Evolutionary conservation across 2,888 invertebrate species (phyloP).

Genomic region (Callosobruchus maculatus): DNA sequence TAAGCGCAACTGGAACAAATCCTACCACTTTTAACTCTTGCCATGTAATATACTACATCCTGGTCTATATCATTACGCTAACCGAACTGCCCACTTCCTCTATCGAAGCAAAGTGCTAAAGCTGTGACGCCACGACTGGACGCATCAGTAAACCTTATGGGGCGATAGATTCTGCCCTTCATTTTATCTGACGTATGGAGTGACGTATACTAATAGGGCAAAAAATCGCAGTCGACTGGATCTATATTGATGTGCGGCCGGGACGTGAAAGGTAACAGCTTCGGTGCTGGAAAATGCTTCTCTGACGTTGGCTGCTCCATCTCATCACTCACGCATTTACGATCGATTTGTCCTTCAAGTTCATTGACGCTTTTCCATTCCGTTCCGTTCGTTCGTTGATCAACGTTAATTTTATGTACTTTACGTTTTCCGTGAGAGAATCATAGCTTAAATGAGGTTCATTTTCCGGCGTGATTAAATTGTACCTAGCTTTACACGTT

Average conservation of each 20-base stretch:
- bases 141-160: neutral
- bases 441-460: too few relatives aligned
- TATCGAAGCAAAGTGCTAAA: neutral
- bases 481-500: too few relatives aligned
- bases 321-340: neutral
- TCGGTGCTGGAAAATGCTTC: neutral
- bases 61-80: too few relatives aligned
- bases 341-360: neutral
- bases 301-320: neutral
- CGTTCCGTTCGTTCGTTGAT: too few relatives aligned
- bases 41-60: too few relatives aligned
- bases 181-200: neutral
- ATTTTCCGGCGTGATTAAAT: too few relatives aligned
- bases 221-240: neutral
- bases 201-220: neutral
- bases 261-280: neutral
- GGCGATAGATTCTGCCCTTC: neutral
- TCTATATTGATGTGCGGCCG: neutral
- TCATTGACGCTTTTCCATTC: neutral
- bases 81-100: neutral
- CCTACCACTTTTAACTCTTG: too few relatives aligned
- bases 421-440: too few relatives aligned
- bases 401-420: too few relatives aligned
- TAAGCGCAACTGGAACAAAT: too few relatives aligned
- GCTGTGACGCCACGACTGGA: neutral